Base-by-base conservation (phyloP, 23 tunicate species). In the Halocynthia aurantium region DNA sequence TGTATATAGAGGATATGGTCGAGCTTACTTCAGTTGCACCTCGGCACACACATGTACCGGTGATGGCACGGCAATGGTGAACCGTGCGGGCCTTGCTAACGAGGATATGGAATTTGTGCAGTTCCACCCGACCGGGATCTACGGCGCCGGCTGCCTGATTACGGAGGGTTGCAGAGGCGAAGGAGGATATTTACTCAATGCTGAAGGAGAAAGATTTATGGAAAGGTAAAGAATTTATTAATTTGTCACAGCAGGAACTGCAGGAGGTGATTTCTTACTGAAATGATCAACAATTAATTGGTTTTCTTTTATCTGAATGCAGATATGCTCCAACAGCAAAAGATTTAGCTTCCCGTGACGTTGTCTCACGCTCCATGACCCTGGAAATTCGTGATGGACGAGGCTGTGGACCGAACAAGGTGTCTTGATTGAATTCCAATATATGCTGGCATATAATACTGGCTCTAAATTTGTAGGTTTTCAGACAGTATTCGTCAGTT, bases 31-130 rank as follows among this genome's bases (percentile, higher is more conserved):
- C 84, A 87, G 95, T 68, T 94, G 99, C 67, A 94, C 99, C 53
- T 94, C 99, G 10, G 99, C 99, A 8, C 99, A 94, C 71, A 85
- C 99, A 11, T 94, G 99, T 67, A 94, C 99, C 17, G 99, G 99
- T 17, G 99, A 94, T 82, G 99, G 99, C 0, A 78, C 94, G 10
- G 95, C 99, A 19, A 94, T 94, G 99, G 82, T 94, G 8, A 84
- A 85, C 21, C 74, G 99, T 12, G 99, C 99, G 1, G 99, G 99
- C 0, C 77, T 94, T 51, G 90, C 94, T 7, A 94, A 94, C 81
- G 90, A 88, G 56, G 99, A 94, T 76, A 84, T 94, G 91, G 99
- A 94, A 72, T 94, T 94, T 81, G 99, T 94, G 40, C 99, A 94
- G 78, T 94, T 94, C 53, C 99, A 94, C 78, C 99, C 99, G 0